A percentile compares a stretch with the other conserved stretches of the same genome.
Evolutionary conservation across 2,888 invertebrate species (phyloP).

Genomic region (Drosophila diplacantha): DNA sequence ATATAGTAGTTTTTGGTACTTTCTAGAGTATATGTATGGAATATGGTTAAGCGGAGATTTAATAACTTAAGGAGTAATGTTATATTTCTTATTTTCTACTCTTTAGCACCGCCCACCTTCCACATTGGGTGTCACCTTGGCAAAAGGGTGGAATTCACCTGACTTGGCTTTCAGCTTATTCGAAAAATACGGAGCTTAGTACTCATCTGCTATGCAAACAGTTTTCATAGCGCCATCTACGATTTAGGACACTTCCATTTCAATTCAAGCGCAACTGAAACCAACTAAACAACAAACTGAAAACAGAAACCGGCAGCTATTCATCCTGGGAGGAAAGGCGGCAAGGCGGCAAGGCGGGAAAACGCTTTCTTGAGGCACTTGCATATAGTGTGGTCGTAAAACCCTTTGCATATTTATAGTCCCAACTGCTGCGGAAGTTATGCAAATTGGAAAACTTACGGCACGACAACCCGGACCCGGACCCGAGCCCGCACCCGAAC

Average conservation of each 20-base stretch:
- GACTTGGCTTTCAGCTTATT: background rate
- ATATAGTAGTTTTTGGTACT: background rate
- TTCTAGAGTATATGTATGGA: background rate
- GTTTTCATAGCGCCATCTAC: constrained; percentile 15
- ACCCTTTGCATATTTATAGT: constrained; percentile 60
- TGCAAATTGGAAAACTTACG: constrained; percentile 66
- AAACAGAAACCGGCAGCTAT: constrained; percentile 23
- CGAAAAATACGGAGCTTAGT: background rate
- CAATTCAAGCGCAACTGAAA: constrained; percentile 30
- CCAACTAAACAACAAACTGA: constrained; percentile 20
- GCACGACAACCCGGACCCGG: constrained; percentile 25
- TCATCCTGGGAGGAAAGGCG: constrained; percentile 1
- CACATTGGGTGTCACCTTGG: background rate
- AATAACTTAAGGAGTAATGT: background rate
- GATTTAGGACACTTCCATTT: constrained; percentile 28
- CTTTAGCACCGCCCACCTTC: background rate
- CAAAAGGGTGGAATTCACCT: background rate
- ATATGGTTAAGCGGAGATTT: background rate
- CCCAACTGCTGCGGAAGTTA: constrained; percentile 58
- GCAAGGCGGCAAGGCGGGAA: constrained; percentile 3
- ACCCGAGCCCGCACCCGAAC: constrained; percentile 8
- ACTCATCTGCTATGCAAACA: constrained; percentile 30
- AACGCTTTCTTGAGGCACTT: constrained; percentile 27
- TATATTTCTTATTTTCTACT: background rate
- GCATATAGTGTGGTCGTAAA: constrained; percentile 37